phyloP scores from a whole-genome alignment of 1,140 invertebrate species.

The Dufourea novaeangliae region DNA sequence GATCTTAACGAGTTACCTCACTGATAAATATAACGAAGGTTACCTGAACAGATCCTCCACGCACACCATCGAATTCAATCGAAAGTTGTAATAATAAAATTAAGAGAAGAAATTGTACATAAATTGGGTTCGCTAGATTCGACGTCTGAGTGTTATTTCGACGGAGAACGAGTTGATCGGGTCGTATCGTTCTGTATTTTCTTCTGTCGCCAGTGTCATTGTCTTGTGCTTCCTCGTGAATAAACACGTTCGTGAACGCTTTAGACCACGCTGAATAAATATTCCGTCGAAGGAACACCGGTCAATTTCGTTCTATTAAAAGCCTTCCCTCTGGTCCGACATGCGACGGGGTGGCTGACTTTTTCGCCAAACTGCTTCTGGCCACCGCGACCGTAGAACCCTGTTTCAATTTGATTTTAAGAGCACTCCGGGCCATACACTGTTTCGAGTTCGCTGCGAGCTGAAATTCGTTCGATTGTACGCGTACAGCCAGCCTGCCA shows the following conservation, averaged over 20 bases:
- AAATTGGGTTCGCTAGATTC: too few species aligned
- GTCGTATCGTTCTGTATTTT: too few species aligned
- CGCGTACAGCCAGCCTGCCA: too few species aligned
- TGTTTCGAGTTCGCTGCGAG: not conserved
- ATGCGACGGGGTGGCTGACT: not conserved
- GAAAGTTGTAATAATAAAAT: too few species aligned
- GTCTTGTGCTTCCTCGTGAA: not conserved
- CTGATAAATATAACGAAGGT: too few species aligned
- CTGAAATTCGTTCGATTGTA: not conserved
- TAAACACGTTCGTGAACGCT: constrained; percentile 14
- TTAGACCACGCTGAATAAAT: not conserved
- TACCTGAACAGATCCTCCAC: too few species aligned
- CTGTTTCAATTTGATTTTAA: constrained; percentile 24
- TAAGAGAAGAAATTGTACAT: too few species aligned
- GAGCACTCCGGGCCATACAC: constrained; percentile 1
- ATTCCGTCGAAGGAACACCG: not conserved
- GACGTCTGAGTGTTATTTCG: too few species aligned
- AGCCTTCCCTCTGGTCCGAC: not conserved
- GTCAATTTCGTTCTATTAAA: constrained; percentile 22
- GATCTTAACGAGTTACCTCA: too few species aligned
- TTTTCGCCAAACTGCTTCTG: not conserved
- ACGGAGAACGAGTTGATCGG: too few species aligned
- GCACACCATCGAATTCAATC: too few species aligned
- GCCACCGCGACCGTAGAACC: not conserved
- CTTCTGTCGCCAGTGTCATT: not conserved